Percentiles rank a stretch among this genome's conserved stretches.
phyloP scores from a whole-genome alignment of 2,888 invertebrate species.

The Xanthia icteritia region DNA sequence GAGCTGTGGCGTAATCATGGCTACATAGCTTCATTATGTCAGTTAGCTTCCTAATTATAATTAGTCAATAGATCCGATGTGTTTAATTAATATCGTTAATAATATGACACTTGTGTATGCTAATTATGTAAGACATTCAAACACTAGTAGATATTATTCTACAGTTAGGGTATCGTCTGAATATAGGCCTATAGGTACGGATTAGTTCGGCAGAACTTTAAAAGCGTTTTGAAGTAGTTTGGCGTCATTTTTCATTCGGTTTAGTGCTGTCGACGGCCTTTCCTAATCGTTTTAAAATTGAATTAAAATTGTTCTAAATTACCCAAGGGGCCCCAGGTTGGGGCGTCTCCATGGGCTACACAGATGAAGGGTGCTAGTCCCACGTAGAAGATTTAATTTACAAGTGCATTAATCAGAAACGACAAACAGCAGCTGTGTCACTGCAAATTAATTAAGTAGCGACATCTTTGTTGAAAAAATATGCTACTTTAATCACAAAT shows the following conservation, averaged over 20 bases:
- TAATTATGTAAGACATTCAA: conserved; percentile 29
- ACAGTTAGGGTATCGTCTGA: background rate
- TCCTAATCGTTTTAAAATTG: background rate
- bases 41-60: conserved; percentile 40
- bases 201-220: background rate
- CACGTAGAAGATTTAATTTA: conserved; percentile 41
- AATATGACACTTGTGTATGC: conserved; percentile 26
- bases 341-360: background rate
- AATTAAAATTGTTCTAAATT: conserved; percentile 16
- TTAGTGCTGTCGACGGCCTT: background rate
- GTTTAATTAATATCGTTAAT: conserved; percentile 42
- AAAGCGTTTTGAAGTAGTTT: background rate
- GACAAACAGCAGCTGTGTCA: conserved; percentile 47
- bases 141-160: conserved; percentile 18
- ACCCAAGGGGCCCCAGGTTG: background rate
- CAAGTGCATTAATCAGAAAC: conserved; percentile 52
- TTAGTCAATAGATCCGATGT: conserved; percentile 22
- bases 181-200: background rate
- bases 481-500: conserved; percentile 3
- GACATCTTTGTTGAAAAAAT: conserved; percentile 9
- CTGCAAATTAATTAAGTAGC: conserved; percentile 46
- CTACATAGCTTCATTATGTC: conserved; percentile 7
- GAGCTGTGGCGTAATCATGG: conserved; percentile 29
- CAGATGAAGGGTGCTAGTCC: conserved; percentile 20
- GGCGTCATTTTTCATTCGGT: background rate